Percentiles rank a stretch among this genome's conserved stretches.
These are phyloP conservation scores for Mugil cephalus DNA, from an alignment of 2,113 vertebrate species.

Conservation along the genomic window DNA sequence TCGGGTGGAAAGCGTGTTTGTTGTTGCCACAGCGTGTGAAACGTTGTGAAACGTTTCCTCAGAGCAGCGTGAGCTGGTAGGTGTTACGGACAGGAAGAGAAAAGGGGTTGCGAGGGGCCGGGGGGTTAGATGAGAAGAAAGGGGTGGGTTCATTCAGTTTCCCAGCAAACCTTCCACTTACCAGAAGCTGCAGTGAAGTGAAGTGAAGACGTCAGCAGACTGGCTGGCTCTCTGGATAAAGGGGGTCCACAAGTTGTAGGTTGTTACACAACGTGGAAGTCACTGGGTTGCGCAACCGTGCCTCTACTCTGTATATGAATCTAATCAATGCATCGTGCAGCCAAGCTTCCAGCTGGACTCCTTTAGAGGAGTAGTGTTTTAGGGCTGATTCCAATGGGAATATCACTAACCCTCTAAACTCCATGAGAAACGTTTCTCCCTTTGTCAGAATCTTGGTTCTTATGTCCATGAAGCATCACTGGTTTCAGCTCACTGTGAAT, in stretches of 20 bases:
- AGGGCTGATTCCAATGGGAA: constrained; percentile 59
- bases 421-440: constrained; percentile 31
- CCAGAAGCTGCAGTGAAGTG: constrained; percentile 55
- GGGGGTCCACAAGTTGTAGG: constrained; percentile 24
- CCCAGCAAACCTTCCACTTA: constrained; percentile 72
- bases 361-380: constrained; percentile 50
- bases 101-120: constrained; percentile 48
- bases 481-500: constrained; percentile 8
- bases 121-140: constrained; percentile 54
- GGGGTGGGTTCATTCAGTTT: constrained; percentile 60
- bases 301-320: constrained; percentile 19
- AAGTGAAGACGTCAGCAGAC: constrained; percentile 52
- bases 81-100: constrained; percentile 61
- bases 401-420: constrained; percentile 44
- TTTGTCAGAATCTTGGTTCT: constrained; percentile 42
- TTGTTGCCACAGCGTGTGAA: constrained; percentile 45
- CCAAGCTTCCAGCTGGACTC: constrained; percentile 60
- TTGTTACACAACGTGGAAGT: constrained; percentile 60
- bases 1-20: constrained; percentile 39
- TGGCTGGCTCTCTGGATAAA: constrained; percentile 39
- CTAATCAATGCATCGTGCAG: constrained; percentile 56
- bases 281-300: constrained; percentile 60
- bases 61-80: constrained; percentile 46
- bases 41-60: constrained; percentile 54
- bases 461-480: constrained; percentile 24